A percentile compares a stretch with the other conserved stretches of the same genome.
Conservation (phyloP, 2,888 invertebrate genomes). For the Melanargia galathea region DNA sequence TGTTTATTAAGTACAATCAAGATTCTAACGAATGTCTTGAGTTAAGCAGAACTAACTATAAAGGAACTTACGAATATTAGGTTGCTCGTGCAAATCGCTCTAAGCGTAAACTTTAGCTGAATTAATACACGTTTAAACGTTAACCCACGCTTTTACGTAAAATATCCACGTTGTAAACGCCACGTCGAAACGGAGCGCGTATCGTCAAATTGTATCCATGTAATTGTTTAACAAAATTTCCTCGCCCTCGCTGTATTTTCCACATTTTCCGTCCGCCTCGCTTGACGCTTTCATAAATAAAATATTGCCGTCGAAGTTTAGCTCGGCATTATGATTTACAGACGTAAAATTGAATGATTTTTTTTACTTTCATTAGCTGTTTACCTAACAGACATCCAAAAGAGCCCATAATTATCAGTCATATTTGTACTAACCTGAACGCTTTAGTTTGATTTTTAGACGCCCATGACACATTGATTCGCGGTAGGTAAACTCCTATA, state of each 20-base stretch:
- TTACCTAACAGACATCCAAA: too few species aligned
- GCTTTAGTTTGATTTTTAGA: too few species aligned
- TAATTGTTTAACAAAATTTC: constrained; percentile 19
- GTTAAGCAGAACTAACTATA: too few species aligned
- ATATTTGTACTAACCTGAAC: too few species aligned
- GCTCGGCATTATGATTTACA: constrained; percentile 12
- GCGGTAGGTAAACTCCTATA: too few species aligned
- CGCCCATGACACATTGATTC: too few species aligned
- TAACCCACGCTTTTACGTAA: neutral
- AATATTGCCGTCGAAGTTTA: constrained; percentile 16
- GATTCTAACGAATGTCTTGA: too few species aligned
- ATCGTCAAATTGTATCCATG: constrained; percentile 17
- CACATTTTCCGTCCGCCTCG: constrained; percentile 14
- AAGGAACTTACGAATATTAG: too few species aligned
- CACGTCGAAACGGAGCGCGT: constrained; percentile 1
- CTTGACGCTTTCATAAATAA: constrained; percentile 10
- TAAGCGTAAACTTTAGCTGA: neutral
- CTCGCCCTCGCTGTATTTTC: constrained; percentile 14
- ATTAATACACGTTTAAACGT: constrained; percentile 6
- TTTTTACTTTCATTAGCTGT: neutral
- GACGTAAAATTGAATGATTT: neutral
- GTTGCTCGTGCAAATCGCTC: neutral
- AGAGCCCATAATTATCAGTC: too few species aligned
- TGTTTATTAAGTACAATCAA: too few species aligned
- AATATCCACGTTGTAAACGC: neutral